Percentiles rank a stretch among this genome's conserved stretches.
These are phyloP conservation scores for Scaptomyza caliginosa DNA, from an alignment of 2,888 invertebrate species.

Conservation along the genomic window DNA sequence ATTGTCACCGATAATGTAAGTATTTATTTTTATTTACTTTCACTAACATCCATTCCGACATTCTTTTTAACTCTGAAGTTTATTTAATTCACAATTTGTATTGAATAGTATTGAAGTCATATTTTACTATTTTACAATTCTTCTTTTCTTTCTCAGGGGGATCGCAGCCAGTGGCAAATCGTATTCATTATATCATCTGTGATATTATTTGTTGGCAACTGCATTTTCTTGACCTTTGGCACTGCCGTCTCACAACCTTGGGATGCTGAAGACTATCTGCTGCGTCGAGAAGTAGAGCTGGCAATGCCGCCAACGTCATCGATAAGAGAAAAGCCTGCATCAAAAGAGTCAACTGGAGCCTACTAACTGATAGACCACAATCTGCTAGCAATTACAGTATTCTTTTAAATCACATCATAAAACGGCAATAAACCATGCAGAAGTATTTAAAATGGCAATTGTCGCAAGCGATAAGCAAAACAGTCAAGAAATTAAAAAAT, in stretches of 20 bases:
- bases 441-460: background rate
- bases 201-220: constrained; percentile 88
- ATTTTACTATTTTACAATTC: background rate
- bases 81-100: too few species aligned
- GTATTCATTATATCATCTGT: constrained; percentile 89
- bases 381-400: constrained; percentile 23
- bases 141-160: constrained; percentile 53
- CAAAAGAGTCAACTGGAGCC: constrained; percentile 2
- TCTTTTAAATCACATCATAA: constrained; percentile 23
- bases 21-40: background rate
- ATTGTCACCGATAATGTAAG: constrained; percentile 83
- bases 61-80: background rate
- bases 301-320: background rate
- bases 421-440: background rate
- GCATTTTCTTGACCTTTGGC: constrained; percentile 88
- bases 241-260: constrained; percentile 88
- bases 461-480: constrained; percentile 17
- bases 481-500: background rate
- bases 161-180: constrained; percentile 88
- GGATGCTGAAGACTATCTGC: constrained; percentile 86
- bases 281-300: constrained; percentile 28
- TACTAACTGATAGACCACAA: constrained; percentile 24
- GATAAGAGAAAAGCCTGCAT: background rate
- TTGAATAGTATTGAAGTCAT: background rate
- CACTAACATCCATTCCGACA: background rate